Evolutionary conservation across 1,140 invertebrate species (phyloP).

Genomic region (Cyrtorhinus lividipennis): DNA sequence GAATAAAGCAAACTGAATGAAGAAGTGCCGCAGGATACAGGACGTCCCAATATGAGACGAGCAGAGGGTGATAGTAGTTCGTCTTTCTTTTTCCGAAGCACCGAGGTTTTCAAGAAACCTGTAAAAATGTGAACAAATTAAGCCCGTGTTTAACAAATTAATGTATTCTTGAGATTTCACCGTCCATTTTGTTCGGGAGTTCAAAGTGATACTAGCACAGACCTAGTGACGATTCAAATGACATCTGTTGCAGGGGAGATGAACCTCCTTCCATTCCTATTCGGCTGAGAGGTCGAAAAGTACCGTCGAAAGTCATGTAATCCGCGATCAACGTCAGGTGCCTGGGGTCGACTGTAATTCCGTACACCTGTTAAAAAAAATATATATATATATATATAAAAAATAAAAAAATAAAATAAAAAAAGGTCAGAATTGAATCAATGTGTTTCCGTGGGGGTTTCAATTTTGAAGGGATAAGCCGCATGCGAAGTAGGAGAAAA

Average conservation of each 20-base stretch:
- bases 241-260: slow-evolving; percentile 92
- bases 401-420: too few species aligned
- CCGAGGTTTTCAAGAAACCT: slow-evolving; percentile 64
- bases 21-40: slow-evolving; percentile 72
- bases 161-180: background rate
- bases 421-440: too few species aligned
- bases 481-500: too few species aligned
- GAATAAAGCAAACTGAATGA: slow-evolving; percentile 43
- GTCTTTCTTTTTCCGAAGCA: slow-evolving; percentile 48
- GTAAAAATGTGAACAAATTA: background rate
- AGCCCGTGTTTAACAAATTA: too few species aligned
- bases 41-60: slow-evolving; percentile 72
- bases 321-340: slow-evolving; percentile 89
- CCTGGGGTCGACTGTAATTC: slow-evolving; percentile 83
- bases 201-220: background rate
- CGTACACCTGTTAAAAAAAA: slow-evolving; percentile 58
- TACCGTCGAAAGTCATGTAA: slow-evolving; percentile 94
- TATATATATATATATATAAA: too few species aligned
- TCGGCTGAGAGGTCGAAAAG: slow-evolving; percentile 77
- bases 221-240: slow-evolving; percentile 11
- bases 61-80: slow-evolving; percentile 72
- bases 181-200: background rate
- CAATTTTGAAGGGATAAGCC: too few species aligned
- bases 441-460: too few species aligned
- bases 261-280: slow-evolving; percentile 73